A percentile compares a stretch with the other conserved stretches of the same genome.
These are phyloP conservation scores for Athalia cordata DNA, from an alignment of 2,888 invertebrate species.

Conservation along the genomic window DNA sequence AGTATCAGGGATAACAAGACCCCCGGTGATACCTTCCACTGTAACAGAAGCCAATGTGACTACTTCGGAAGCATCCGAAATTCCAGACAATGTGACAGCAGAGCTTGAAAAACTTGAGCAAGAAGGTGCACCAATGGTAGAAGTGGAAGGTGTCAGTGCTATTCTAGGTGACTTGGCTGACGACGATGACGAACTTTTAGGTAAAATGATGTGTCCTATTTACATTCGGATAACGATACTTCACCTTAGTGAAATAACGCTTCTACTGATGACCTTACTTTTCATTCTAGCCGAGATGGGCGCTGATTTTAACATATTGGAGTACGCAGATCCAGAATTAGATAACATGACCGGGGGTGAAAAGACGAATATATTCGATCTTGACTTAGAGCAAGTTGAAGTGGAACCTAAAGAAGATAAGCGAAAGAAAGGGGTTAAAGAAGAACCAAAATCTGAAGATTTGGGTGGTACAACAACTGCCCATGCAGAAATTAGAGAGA, in stretches of 20 bases:
- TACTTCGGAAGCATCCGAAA: constrained; percentile 75
- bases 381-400: constrained; percentile 87
- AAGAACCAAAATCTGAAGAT: constrained; percentile 62
- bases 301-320: constrained; percentile 95
- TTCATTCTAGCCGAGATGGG: constrained; percentile 86
- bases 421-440: constrained; percentile 70
- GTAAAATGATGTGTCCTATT: constrained; percentile 63
- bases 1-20: constrained; percentile 62
- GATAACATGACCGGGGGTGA: constrained; percentile 86
- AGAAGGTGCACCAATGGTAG: constrained; percentile 78
- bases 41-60: constrained; percentile 62
- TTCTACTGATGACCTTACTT: constrained; percentile 14
- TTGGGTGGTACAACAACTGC: constrained; percentile 54
- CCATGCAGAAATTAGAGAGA: constrained; percentile 58
- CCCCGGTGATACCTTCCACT: constrained; percentile 64
- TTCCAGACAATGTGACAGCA: constrained; percentile 81
- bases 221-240: background rate
- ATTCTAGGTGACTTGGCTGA: constrained; percentile 89
- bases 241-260: background rate
- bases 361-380: constrained; percentile 90
- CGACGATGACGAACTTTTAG: constrained; percentile 89
- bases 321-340: constrained; percentile 95
- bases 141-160: constrained; percentile 83
- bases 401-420: constrained; percentile 81
- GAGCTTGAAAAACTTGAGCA: constrained; percentile 83